These are phyloP conservation scores for Brienomyrus longianalis DNA, from an alignment of 2,113 vertebrate species.

Conservation along the genomic window DNA sequence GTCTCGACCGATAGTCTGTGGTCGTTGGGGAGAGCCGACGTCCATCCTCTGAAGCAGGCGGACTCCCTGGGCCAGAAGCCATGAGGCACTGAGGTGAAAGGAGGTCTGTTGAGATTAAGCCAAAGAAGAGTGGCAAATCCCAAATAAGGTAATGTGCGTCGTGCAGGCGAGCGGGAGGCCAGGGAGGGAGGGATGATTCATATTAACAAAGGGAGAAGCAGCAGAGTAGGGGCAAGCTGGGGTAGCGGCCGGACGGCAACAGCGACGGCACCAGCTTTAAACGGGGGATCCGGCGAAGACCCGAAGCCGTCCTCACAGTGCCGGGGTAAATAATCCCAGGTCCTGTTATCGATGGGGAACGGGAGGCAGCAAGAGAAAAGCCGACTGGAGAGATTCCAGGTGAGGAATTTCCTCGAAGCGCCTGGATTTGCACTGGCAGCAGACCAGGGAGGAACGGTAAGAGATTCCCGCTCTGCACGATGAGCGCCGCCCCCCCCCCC, in stretches of 20 bases:
- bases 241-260: background rate
- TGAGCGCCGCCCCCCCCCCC: background rate
- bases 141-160: conserved; percentile 16
- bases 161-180: background rate
- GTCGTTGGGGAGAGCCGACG: background rate
- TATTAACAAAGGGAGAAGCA: conserved; percentile 3
- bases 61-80: background rate
- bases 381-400: background rate
- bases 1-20: background rate
- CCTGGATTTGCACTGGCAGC: conserved; percentile 6
- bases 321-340: background rate
- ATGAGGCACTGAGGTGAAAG: background rate
- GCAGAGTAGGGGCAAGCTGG: background rate
- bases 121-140: conserved; percentile 1
- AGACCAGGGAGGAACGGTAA: background rate
- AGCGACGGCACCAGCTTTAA: background rate
- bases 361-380: background rate
- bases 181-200: conserved; percentile 1
- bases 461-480: background rate
- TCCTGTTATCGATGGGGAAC: background rate
- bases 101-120: background rate
- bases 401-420: background rate
- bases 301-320: background rate
- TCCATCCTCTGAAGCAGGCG: background rate
- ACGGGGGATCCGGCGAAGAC: background rate